Evolutionary conservation across 2,888 invertebrate genomes (phyloP).

Genomic region (Diaperis boleti): DNA sequence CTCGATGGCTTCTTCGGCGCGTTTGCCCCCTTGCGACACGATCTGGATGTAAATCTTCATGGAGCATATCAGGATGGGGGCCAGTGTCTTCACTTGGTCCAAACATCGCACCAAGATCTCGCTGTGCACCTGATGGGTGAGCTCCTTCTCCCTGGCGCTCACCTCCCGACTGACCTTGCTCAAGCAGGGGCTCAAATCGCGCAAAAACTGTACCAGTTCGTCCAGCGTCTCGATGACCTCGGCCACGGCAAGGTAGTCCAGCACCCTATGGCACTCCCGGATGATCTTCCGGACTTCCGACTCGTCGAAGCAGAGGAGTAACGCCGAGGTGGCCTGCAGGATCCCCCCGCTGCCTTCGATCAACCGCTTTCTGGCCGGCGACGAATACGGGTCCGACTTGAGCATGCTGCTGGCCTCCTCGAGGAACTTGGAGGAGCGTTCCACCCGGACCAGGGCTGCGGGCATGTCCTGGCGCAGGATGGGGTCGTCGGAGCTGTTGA

Average conservation of each 20-base stretch:
- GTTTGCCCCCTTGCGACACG: constrained; percentile 92
- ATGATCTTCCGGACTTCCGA: constrained; percentile 99
- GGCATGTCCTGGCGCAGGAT: constrained; percentile 99
- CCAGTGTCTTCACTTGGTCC: constrained; percentile 95
- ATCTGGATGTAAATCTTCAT: constrained; percentile 99
- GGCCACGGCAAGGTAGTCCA: constrained; percentile 97
- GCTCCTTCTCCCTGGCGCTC: constrained; percentile 90
- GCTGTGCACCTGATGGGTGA: constrained; percentile 96
- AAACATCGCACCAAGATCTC: constrained; percentile 93
- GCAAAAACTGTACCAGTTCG: constrained; percentile 96
- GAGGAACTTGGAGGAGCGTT: constrained; percentile 92
- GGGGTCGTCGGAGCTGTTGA: constrained; percentile 96
- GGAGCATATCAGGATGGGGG: constrained; percentile 97
- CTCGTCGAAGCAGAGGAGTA: constrained; percentile 97
- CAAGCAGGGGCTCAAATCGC: constrained; percentile 90
- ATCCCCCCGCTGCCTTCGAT: constrained; percentile 97
- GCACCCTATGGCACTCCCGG: constrained; percentile 94
- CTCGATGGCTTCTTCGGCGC: constrained; percentile 94
- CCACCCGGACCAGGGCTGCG: constrained; percentile 92
- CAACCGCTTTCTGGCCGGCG: constrained; percentile 92
- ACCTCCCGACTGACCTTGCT: constrained; percentile 94
- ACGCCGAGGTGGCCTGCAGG: constrained; percentile 91
- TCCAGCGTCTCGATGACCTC: constrained; percentile 99
- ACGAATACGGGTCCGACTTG: constrained; percentile 93
- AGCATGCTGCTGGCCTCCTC: constrained; percentile 97